Evolutionary conservation across 1,140 invertebrate genomes (phyloP).

Genomic region (Drosophila quadrilineata): DNA sequence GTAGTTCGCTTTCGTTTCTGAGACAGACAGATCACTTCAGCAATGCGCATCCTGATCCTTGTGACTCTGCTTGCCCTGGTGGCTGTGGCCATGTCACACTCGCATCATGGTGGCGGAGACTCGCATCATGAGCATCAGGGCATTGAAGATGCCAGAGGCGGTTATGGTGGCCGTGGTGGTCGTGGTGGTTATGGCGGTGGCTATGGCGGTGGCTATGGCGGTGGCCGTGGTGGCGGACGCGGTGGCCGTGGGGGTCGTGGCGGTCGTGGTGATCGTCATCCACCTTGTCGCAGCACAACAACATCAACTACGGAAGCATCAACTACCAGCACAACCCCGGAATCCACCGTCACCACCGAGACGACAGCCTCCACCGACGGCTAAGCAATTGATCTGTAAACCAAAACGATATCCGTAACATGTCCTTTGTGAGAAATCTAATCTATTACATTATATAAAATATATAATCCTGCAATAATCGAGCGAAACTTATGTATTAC

Average conservation of each 20-base stretch:
- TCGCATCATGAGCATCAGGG: no score
- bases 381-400: no score
- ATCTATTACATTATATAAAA: no score
- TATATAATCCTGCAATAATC: no score
- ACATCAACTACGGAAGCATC: background rate
- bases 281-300: slow-evolving; percentile 5
- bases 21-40: background rate
- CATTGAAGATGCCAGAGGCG: background rate
- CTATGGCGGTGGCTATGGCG: background rate
- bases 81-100: slow-evolving; percentile 42
- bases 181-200: background rate
- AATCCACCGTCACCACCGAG: slow-evolving; percentile 3
- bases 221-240: background rate
- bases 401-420: no score
- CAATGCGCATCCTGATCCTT: slow-evolving; percentile 43
- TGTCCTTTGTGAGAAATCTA: no score
- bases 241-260: background rate
- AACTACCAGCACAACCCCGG: slow-evolving; percentile 1
- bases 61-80: slow-evolving; percentile 36
- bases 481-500: no score
- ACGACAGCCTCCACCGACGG: background rate
- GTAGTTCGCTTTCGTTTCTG: slow-evolving; percentile 24
- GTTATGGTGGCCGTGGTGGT: background rate
- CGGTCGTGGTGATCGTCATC: background rate
- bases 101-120: background rate